Evolutionary conservation across 2,113 vertebrate genomes (phyloP).

Genomic region (Montifringilla adamsi): DNA sequence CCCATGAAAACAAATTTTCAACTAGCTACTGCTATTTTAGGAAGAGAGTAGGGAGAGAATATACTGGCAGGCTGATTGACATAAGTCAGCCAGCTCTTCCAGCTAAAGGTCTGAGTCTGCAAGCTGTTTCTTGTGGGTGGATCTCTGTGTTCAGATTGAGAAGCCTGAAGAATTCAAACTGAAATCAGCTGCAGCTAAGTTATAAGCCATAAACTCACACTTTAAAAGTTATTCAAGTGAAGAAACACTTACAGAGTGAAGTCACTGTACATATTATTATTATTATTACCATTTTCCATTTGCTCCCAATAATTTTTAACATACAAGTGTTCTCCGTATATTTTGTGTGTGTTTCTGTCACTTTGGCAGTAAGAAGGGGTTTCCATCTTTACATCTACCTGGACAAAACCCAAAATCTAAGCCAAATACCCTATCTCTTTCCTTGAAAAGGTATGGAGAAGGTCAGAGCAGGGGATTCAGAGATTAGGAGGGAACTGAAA

Average conservation of each 20-base stretch:
- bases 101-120: constrained; percentile 53
- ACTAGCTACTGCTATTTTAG: constrained; percentile 14
- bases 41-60: constrained; percentile 3
- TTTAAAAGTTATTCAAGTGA: background rate
- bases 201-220: background rate
- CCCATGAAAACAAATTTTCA: constrained; percentile 24
- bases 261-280: background rate
- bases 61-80: constrained; percentile 8
- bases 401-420: background rate
- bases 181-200: background rate
- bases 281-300: background rate
- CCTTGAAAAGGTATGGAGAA: background rate
- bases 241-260: background rate
- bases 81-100: constrained; percentile 33
- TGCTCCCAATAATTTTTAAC: background rate
- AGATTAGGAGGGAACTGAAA: background rate
- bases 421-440: background rate
- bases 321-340: background rate
- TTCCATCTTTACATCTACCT: background rate
- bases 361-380: background rate
- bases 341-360: background rate
- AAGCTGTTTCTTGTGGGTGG: constrained; percentile 64
- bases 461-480: background rate
- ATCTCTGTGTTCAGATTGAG: background rate
- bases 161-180: background rate